Conservation (phyloP, 2,113 vertebrate species). For the Callorhinus ursinus region DNA sequence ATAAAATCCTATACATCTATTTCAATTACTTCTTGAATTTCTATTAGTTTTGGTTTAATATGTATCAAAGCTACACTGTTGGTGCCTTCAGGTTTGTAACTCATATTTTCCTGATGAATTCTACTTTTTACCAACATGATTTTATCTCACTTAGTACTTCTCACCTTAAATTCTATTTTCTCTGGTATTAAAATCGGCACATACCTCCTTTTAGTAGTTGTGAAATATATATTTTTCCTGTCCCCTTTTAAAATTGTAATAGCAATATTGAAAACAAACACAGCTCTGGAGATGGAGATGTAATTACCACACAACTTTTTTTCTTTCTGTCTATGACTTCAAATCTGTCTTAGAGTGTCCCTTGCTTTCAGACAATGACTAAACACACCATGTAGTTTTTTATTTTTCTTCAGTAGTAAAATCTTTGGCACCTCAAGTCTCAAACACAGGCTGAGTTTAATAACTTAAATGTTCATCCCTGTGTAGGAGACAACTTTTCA, state of each 20-base stretch:
- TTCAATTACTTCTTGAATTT: background rate
- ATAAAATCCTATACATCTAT: background rate
- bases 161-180: background rate
- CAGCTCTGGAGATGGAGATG: background rate
- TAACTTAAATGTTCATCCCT: background rate
- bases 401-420: background rate
- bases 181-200: background rate
- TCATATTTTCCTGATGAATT: background rate
- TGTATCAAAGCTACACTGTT: background rate
- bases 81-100: background rate
- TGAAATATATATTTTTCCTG: background rate
- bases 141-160: background rate
- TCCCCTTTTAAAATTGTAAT: background rate
- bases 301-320: background rate
- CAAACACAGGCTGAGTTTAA: background rate
- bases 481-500: background rate
- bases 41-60: background rate
- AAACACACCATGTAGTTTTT: background rate
- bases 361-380: background rate
- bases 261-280: background rate
- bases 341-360: background rate
- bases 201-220: background rate
- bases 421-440: background rate
- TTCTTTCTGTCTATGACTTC: background rate
- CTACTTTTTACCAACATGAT: background rate